Percentiles rank a stretch among this genome's conserved stretches.
These are phyloP conservation scores for Cephalotes varians DNA, from an alignment of 2,888 invertebrate genomes.

Conservation along the genomic window DNA sequence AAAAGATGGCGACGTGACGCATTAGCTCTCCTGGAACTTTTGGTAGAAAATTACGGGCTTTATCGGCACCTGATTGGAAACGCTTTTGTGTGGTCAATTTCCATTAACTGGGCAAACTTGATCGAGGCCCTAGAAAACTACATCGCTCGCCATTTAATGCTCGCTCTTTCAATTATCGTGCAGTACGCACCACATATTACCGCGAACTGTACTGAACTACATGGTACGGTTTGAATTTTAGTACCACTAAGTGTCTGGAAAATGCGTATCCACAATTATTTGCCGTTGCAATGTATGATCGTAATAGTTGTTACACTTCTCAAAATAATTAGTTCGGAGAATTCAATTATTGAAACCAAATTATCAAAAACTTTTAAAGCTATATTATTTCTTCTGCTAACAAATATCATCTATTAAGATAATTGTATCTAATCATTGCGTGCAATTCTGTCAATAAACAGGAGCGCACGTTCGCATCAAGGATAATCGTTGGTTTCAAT, in stretches of 20 bases:
- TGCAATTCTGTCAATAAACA: constrained; percentile 17
- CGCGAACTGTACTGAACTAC: neutral
- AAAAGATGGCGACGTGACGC: constrained; percentile 29
- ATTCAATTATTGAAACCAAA: neutral
- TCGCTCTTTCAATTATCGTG: constrained; percentile 8
- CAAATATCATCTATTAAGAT: constrained; percentile 5
- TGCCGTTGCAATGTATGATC: neutral
- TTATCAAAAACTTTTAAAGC: neutral
- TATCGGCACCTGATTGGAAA: constrained; percentile 78
- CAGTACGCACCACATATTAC: neutral
- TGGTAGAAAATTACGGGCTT: constrained; percentile 78
- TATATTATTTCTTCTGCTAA: neutral
- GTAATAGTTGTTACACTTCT: neutral
- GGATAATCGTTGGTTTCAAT: constrained; percentile 37
- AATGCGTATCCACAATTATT: neutral
- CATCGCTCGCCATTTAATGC: constrained; percentile 32
- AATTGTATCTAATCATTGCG: neutral
- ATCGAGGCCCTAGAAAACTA: constrained; percentile 22
- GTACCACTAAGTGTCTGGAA: neutral
- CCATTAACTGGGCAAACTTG: constrained; percentile 50
- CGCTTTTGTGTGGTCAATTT: constrained; percentile 65
- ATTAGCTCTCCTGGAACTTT: constrained; percentile 26
- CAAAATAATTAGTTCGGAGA: neutral
- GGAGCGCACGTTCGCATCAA: neutral
- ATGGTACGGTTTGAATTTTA: neutral